Conservation (phyloP, 2,888 invertebrate genomes). For the Latrodectus hesperus region DNA sequence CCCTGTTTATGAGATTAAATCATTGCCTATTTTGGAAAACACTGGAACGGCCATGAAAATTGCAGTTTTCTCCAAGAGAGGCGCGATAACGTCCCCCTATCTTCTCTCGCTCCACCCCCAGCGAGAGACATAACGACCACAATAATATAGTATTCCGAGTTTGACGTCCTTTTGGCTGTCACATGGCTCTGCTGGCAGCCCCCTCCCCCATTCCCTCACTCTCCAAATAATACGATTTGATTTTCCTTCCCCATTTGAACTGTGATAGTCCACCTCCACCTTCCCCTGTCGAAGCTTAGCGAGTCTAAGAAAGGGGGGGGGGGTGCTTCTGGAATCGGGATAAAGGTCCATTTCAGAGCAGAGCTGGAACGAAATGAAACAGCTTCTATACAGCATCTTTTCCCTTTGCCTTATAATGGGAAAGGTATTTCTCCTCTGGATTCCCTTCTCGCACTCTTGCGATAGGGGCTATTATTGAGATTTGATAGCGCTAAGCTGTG, state of each 20-base stretch:
- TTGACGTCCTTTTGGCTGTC: constrained; percentile 5
- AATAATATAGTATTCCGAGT: constrained; percentile 28
- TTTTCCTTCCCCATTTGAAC: constrained; percentile 14
- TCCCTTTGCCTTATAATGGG: constrained; percentile 41
- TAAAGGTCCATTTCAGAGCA: constrained; percentile 25
- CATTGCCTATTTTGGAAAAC: constrained; percentile 34
- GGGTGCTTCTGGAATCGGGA: background rate
- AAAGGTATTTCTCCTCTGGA: constrained; percentile 39
- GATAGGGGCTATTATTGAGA: constrained; percentile 47
- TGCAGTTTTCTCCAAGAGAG: constrained; percentile 32
- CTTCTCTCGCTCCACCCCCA: background rate
- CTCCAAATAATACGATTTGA: constrained; percentile 42
- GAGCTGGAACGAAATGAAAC: constrained; percentile 36
- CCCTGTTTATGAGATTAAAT: constrained; percentile 33
- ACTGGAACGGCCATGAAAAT: constrained; percentile 46
- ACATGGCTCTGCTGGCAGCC: background rate
- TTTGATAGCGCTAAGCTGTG: constrained; percentile 42
- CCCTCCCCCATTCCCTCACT: background rate
- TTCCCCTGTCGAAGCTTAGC: constrained; percentile 1
- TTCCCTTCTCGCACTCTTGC: background rate
- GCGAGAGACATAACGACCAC: constrained; percentile 25
- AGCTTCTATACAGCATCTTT: constrained; percentile 39
- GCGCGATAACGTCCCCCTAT: constrained; percentile 21
- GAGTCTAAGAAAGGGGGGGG: background rate
- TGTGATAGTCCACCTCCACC: constrained; percentile 6